Evolutionary conservation across 2,888 invertebrate genomes (phyloP), one percentile per base, ranked within the genome.

Genomic region (Julus scandinavius): DNA sequence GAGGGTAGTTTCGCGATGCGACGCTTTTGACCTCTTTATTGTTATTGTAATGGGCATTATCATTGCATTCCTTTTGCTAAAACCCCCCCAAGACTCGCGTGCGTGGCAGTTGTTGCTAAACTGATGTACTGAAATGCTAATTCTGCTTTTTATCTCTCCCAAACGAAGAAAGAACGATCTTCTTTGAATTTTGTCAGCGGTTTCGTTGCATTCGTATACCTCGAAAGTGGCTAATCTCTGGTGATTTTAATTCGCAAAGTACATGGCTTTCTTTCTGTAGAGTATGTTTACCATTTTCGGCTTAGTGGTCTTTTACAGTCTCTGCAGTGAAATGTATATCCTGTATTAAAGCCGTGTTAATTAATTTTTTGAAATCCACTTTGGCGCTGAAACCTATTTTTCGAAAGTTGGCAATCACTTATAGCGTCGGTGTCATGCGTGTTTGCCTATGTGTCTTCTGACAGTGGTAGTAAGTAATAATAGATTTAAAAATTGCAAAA

Each of bases 1-100:
- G 41, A 45, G 41, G 41, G 41, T 45, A 45, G 41, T 54, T 54
- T 54, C 54, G 9, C 9, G 13, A 54, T 15, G 54, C 9, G 54
- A 54, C 54, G 54, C 54, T 54, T 54, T 54, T 54, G 54, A 54
- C 54, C 54, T 54, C 54, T 54, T 54, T 54, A 54, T 54, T 54
- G 54, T 54, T 54, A 54, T 54, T 54, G 54, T 54, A 54, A 54
- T 54, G 54, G 54, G 54, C 54, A 54, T 54, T 54, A 54, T 54
- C 54, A 54, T 54, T 54, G 13, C 54, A 54, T 54, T 54, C 54
- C 54, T 54, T 15, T 54, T 15, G 9, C 9, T 2, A 54, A 54
- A 54, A 6, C 41, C 41, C 54, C 54, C 11, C 54, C 49, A 49
- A 49, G 54, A 54, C 54, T 54, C 54, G 54, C 54, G 15, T 15